Conservation (phyloP, 1,140 invertebrate species). For the Trichoplusia ni region DNA sequence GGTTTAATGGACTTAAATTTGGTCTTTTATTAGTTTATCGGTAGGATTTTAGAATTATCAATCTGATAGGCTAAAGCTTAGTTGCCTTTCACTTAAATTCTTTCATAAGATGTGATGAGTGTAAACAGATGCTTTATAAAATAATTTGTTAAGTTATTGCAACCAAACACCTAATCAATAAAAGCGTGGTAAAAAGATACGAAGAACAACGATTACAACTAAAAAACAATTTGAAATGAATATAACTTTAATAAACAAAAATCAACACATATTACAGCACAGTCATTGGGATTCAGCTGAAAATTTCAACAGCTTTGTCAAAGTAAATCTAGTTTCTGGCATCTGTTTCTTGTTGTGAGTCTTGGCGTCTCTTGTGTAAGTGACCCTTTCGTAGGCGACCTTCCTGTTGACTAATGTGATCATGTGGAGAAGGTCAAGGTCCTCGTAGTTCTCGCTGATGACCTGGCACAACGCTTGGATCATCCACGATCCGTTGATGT, state of each 20-base stretch:
- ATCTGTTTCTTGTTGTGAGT: conserved; percentile 67
- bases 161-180: too few species aligned
- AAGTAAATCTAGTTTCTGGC: conserved; percentile 57
- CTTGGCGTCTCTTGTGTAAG: conserved; percentile 40
- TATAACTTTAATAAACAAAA: not conserved
- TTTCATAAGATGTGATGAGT: too few species aligned
- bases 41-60: too few species aligned
- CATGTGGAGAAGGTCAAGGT: conserved; percentile 54
- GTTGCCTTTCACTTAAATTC: too few species aligned
- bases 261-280: not conserved
- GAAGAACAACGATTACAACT: too few species aligned
- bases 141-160: too few species aligned
- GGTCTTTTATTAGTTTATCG: too few species aligned
- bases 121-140: too few species aligned
- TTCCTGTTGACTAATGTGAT: conserved; percentile 50
- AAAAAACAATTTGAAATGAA: not conserved
- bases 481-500: conserved; percentile 48
- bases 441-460: conserved; percentile 39
- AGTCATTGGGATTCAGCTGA: not conserved
- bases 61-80: too few species aligned
- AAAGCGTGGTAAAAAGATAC: too few species aligned
- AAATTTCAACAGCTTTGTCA: conserved; percentile 63
- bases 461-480: conserved; percentile 62
- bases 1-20: too few species aligned
- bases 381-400: conserved; percentile 48